Conservation (phyloP, 2,113 vertebrate species). For the Heliornis fulica region DNA sequence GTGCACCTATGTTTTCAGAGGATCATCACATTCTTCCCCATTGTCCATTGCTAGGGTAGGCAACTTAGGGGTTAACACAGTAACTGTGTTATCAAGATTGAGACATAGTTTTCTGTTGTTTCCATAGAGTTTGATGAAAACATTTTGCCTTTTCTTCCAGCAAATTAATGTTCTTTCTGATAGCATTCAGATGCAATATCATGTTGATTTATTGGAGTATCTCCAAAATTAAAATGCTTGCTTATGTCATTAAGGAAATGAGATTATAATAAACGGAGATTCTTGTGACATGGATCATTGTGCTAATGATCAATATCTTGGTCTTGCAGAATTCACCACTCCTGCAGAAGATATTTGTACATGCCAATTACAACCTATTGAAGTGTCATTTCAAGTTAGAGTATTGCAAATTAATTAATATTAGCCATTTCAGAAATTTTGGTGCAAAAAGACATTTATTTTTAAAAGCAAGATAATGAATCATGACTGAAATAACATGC, state of each 20-base stretch:
- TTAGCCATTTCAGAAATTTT: slow-evolving; percentile 14
- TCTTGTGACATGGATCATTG: slow-evolving; percentile 59
- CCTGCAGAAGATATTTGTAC: slow-evolving; percentile 39
- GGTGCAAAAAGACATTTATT: not conserved
- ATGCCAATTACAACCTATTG: slow-evolving; percentile 55
- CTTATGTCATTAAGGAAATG: slow-evolving; percentile 56
- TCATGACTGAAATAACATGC: not conserved
- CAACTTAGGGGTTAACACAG: not conserved
- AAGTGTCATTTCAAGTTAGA: slow-evolving; percentile 42
- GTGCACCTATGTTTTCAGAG: not conserved
- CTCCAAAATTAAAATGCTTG: slow-evolving; percentile 43
- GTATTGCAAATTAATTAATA: slow-evolving; percentile 58
- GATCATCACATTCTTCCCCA: not conserved
- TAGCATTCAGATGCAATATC: not conserved
- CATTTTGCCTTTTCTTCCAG: not conserved
- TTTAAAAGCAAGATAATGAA: not conserved
- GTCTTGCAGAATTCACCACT: slow-evolving; percentile 26
- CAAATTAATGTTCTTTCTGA: not conserved
- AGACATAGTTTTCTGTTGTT: not conserved
- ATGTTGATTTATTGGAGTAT: slow-evolving; percentile 2
- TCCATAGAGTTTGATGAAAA: not conserved
- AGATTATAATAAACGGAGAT: slow-evolving; percentile 58
- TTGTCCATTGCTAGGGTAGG: not conserved
- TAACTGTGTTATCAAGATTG: not conserved
- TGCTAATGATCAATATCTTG: slow-evolving; percentile 65